These are phyloP conservation scores for Hippocampus guttulatus DNA, from an alignment of 2,113 vertebrate species.

Conservation along the genomic window DNA sequence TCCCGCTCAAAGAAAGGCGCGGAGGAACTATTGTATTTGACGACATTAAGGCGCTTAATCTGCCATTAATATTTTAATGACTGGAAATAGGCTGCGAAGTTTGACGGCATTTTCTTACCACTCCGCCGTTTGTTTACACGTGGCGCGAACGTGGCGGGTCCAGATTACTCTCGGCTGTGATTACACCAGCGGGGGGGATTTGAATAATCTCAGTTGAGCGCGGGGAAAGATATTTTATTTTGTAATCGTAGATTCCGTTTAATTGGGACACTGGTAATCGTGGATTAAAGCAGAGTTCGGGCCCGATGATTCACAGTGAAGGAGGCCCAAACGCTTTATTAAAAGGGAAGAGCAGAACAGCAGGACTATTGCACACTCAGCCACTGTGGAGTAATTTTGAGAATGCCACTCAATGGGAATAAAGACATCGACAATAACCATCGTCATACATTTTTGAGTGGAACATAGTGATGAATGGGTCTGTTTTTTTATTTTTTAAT, in stretches of 20 bases:
- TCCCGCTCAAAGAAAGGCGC: conserved; percentile 55
- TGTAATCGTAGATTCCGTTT: conserved; percentile 67
- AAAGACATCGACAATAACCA: no score
- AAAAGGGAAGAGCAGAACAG: background rate
- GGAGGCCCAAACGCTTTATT: background rate
- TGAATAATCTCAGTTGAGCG: conserved; percentile 68
- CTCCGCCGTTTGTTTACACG: conserved; percentile 53
- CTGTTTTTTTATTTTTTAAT: background rate
- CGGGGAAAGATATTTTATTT: conserved; percentile 56
- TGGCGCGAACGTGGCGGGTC: conserved; percentile 33
- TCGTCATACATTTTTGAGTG: background rate
- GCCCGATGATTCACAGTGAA: conserved; percentile 16
- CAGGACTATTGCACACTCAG: background rate
- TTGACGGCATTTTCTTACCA: conserved; percentile 40
- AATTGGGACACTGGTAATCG: conserved; percentile 50
- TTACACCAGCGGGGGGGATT: conserved; percentile 61
- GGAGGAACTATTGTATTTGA: conserved; percentile 69
- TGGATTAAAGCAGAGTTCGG: conserved; percentile 50
- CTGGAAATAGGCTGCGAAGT: conserved; percentile 64
- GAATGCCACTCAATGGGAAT: no score
- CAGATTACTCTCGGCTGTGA: conserved; percentile 64
- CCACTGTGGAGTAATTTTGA: background rate
- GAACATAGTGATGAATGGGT: no score
- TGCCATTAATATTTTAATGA: conserved; percentile 78
- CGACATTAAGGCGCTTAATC: conserved; percentile 72